Evolutionary conservation across 2,888 invertebrate species (phyloP), one percentile per base, ranked within the genome.

Genomic region (Clunio marinus): DNA sequence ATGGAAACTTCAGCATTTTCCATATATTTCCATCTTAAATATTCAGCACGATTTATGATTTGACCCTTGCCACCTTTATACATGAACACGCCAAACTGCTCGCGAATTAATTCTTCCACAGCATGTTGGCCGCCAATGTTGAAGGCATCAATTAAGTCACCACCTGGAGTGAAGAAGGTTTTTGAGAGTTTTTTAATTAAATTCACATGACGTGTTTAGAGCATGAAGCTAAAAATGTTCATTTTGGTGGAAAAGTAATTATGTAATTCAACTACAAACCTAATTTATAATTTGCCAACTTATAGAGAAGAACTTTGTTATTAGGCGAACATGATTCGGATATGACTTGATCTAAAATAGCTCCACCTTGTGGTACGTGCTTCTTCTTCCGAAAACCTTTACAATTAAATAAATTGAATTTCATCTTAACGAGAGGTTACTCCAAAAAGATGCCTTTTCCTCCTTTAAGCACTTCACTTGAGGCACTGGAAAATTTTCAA

Each of bases 251-350:
- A 51, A 2, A 22, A 13, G 2, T n/a, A n/a, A 10, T 60, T 63
- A 17, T 45, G 27, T 28, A 67, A 69, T 55, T 45, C 71, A 28
- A 22, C 15, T 20, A 69, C 72, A 71, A 73, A 86, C 88, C 91
- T 80, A 93, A 89, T 76, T 93, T 93, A 77, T 93, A 94, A 80
- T 94, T 91, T 5, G 93, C 94, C 69, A 94, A 81, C 75, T 89
- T 89, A 77, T 94, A 94, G 0, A 94, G 81, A 24, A 93, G 83
- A 72, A 93, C 93, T 75, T 92, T 91, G 75, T 91, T 92, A 75
- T 92, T 88, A 73, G 87, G 88, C 69, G 89, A 88, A 32, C 78
- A 77, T 0, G 91, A 88, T 74, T 93, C 93, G 15, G 93, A 93
- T 75, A 94, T 93, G 71, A 94, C 93, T 58, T 92, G 83, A 77